Conservation (phyloP, 1,140 invertebrate genomes). For the Cotesia vestalis region DNA sequence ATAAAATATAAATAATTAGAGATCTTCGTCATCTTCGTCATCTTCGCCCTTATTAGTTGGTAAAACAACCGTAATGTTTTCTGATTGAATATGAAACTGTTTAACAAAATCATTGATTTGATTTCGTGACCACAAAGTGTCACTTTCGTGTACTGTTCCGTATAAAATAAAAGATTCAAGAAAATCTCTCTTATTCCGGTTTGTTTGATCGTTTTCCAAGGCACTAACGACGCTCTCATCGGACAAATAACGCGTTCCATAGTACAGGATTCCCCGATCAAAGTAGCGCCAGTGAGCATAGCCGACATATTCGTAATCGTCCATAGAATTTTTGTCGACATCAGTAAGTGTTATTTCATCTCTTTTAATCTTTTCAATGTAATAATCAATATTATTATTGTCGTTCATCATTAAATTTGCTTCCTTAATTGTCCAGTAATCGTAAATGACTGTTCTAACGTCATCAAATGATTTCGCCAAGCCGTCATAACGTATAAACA, state of each 20-base stretch:
- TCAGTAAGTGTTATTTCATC: neutral
- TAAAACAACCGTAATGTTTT: neutral
- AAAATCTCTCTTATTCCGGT: neutral
- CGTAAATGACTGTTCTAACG: neutral
- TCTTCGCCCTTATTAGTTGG: neutral
- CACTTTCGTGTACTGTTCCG: neutral
- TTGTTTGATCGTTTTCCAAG: neutral
- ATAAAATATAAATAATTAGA: no score
- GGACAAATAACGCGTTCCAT: neutral
- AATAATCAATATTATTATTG: neutral
- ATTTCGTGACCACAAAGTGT: neutral
- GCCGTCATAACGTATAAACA: conserved; percentile 2
- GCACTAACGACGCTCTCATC: neutral
- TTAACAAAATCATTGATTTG: conserved; percentile 2
- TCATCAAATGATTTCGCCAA: neutral
- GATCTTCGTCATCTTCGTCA: neutral
- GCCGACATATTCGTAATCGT: conserved; percentile 1
- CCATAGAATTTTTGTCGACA: neutral
- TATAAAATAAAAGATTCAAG: neutral
- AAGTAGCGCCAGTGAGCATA: neutral
- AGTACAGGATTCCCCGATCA: neutral
- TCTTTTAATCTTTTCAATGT: neutral
- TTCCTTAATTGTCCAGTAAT: neutral
- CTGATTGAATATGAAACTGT: neutral
- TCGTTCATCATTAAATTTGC: neutral